These are phyloP conservation scores for Syngnathus scovelli DNA, from an alignment of 2,113 vertebrate genomes.

Conservation along the genomic window DNA sequence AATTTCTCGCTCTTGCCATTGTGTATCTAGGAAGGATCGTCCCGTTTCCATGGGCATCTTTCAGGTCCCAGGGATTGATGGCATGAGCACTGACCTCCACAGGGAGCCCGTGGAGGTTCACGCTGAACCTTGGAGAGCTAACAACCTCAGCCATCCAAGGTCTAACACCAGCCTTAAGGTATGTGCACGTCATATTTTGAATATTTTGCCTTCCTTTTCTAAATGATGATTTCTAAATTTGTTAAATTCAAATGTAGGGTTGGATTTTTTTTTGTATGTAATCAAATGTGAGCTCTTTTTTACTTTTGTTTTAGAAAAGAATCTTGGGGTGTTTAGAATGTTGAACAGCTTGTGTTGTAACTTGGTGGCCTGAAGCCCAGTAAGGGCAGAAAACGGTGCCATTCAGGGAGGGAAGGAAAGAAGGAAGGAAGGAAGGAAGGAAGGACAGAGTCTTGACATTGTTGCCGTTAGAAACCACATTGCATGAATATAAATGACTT, in stretches of 20 bases:
- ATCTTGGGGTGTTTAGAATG: slow-evolving; percentile 55
- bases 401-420: slow-evolving; percentile 42
- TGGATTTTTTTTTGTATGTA: slow-evolving; percentile 12
- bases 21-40: slow-evolving; percentile 83
- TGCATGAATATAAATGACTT: slow-evolving; percentile 57
- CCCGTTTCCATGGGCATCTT: slow-evolving; percentile 91
- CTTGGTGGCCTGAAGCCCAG: slow-evolving; percentile 48
- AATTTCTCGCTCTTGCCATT: neutral
- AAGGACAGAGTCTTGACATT: slow-evolving; percentile 53
- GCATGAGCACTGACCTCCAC: slow-evolving; percentile 78
- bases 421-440: slow-evolving; percentile 48
- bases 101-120: slow-evolving; percentile 76
- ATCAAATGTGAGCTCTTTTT: slow-evolving; percentile 20
- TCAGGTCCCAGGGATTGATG: slow-evolving; percentile 80
- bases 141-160: slow-evolving; percentile 81
- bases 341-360: slow-evolving; percentile 39
- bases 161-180: slow-evolving; percentile 96
- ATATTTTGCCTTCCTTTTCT: neutral
- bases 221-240: neutral
- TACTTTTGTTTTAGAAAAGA: slow-evolving; percentile 38
- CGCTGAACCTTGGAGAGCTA: slow-evolving; percentile 87
- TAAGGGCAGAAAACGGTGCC: slow-evolving; percentile 54
- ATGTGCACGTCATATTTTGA: neutral
- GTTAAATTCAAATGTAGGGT: slow-evolving; percentile 2
- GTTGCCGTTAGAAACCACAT: slow-evolving; percentile 49